Conservation (phyloP, 2,797 vertebrate species). For the Clarias pachynema region DNA sequence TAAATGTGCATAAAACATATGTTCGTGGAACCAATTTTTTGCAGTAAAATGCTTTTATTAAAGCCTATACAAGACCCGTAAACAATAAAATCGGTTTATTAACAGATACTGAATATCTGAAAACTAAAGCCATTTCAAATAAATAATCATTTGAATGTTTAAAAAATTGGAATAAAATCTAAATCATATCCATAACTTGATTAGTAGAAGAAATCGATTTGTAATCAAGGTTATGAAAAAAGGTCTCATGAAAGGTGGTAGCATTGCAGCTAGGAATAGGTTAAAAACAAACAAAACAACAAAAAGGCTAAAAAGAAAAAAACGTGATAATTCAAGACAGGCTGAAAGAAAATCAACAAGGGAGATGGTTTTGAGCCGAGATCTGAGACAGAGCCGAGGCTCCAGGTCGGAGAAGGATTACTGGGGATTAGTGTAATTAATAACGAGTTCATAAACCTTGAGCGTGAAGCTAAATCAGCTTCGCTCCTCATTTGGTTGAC, state of each 20-base stretch:
- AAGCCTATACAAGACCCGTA: not conserved
- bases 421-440: conserved; percentile 59
- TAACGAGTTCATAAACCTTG: conserved; percentile 52
- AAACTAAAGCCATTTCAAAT: not conserved
- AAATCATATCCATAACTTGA: not conserved
- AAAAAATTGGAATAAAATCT: not conserved
- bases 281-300: not conserved
- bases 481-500: conserved; percentile 62
- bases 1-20: not conserved
- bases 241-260: not conserved
- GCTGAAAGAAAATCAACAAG: conserved; percentile 13
- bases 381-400: conserved; percentile 5
- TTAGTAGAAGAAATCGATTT: not conserved
- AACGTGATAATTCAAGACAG: not conserved
- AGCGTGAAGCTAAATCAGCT: conserved; percentile 49
- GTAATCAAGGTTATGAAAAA: not conserved
- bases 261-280: not conserved
- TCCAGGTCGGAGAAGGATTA: conserved; percentile 49
- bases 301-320: not conserved
- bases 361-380: not conserved
- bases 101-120: not conserved
- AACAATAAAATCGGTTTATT: not conserved
- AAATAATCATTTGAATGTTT: not conserved
- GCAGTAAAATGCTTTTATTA: not conserved
- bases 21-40: not conserved